These are phyloP conservation scores for Melipona beecheii DNA, from an alignment of 2,888 invertebrate species.

Conservation along the genomic window DNA sequence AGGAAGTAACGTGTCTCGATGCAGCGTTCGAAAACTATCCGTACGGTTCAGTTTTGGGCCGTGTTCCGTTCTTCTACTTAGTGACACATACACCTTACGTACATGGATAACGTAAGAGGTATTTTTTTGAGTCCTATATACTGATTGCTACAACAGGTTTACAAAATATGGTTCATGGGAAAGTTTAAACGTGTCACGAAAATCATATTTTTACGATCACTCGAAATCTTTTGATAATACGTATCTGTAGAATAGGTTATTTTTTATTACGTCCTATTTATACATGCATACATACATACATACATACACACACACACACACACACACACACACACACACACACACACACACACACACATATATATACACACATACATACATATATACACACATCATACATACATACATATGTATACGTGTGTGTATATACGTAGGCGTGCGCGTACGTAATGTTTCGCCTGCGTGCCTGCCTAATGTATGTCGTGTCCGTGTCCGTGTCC, in stretches of 20 bases:
- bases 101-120: conserved; percentile 62
- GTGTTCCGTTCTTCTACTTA: conserved; percentile 74
- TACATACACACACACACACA: too few relatives aligned
- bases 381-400: too few relatives aligned
- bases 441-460: neutral
- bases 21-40: conserved; percentile 67
- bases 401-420: neutral
- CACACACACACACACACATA: neutral
- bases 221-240: conserved; percentile 69
- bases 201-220: conserved; percentile 71
- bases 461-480: neutral
- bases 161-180: conserved; percentile 62
- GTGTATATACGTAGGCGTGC: neutral
- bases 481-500: neutral
- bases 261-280: conserved; percentile 71
- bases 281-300: conserved; percentile 23
- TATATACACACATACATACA: too few relatives aligned
- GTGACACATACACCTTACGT: conserved; percentile 71
- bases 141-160: conserved; percentile 66
- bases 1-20: conserved; percentile 37
- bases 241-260: conserved; percentile 70
- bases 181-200: conserved; percentile 64
- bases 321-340: too few relatives aligned
- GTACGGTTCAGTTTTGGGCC: conserved; percentile 70
- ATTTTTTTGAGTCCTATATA: conserved; percentile 69